phyloP scores from a whole-genome alignment of 35 echinoderm and acorn worm genomes.

The Heliocidaris erythrogramma region DNA sequence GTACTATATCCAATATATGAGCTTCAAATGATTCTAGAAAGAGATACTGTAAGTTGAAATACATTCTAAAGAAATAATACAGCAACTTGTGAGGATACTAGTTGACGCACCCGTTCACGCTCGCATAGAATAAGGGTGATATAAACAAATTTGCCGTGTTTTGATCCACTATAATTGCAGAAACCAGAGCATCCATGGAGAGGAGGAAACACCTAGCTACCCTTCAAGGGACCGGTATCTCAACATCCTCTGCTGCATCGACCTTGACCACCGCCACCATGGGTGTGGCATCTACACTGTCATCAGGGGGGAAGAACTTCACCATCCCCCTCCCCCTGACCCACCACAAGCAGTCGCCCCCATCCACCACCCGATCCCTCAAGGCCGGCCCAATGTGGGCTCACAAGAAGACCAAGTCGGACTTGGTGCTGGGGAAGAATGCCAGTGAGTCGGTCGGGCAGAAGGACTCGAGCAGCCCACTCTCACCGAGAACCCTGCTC shows the following conservation, averaged over 20 bases:
- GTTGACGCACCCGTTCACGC: too few species aligned
- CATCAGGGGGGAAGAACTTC: conserved; percentile 30
- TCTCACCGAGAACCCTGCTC: neutral
- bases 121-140: too few species aligned
- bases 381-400: neutral
- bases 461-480: too few species aligned
- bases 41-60: too few species aligned
- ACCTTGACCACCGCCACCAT: conserved; percentile 45
- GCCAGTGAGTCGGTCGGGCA: neutral
- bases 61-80: too few species aligned
- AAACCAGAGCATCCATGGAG: conserved; percentile 81
- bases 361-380: neutral
- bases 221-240: conserved; percentile 43
- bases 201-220: conserved; percentile 67
- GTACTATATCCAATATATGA: too few species aligned
- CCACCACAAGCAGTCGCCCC: conserved; percentile 47
- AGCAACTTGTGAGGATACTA: too few species aligned
- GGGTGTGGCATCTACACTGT: conserved; percentile 7
- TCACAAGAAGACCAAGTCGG: conserved; percentile 21
- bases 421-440: conserved; percentile 4
- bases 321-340: conserved; percentile 40
- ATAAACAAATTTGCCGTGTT: neutral
- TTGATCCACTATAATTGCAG: conserved; percentile 33
- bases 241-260: conserved; percentile 31
- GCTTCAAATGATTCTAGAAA: too few species aligned